phyloP scores from a whole-genome alignment of 1,140 invertebrate genomes.

The Drosophila ogumai region DNA sequence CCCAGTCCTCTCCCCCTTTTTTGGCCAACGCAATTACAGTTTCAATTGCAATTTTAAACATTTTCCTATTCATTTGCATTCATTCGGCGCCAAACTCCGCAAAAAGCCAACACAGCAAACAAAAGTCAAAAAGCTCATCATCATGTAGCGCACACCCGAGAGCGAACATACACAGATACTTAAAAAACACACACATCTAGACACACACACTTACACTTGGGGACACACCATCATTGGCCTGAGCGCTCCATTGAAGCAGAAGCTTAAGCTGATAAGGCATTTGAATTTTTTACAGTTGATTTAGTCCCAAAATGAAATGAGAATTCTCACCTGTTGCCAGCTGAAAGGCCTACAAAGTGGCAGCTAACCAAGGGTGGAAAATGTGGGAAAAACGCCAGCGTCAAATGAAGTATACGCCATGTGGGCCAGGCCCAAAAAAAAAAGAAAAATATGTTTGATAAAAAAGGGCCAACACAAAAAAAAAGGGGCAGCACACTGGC shows the following conservation, averaged over 20 bases:
- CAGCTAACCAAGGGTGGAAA: conserved; percentile 4
- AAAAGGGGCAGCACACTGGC: not conserved
- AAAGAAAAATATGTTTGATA: not conserved
- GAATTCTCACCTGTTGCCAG: conserved; percentile 58
- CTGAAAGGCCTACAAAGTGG: conserved; percentile 31
- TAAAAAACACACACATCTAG: conserved; percentile 2
- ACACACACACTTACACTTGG: conserved; percentile 1
- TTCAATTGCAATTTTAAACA: conserved; percentile 67
- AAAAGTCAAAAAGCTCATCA: conserved; percentile 52
- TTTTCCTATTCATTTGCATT: conserved; percentile 67
- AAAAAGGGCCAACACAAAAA: not conserved
- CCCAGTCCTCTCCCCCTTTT: not conserved
- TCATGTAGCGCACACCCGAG: conserved; percentile 28
- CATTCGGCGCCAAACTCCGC: conserved; percentile 32
- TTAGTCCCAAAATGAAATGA: conserved; percentile 59
- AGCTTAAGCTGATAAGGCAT: conserved; percentile 65
- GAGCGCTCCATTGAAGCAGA: conserved; percentile 59
- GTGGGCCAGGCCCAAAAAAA: conserved; percentile 16
- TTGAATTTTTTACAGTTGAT: conserved; percentile 69
- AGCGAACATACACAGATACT: conserved; percentile 13
- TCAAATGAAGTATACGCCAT: conserved; percentile 56
- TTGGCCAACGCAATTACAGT: conserved; percentile 59
- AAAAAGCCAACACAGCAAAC: conserved; percentile 51
- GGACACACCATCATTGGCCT: conserved; percentile 16
- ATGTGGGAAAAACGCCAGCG: conserved; percentile 23